These are phyloP conservation scores for Danio kyathit DNA, from an alignment of 2,797 vertebrate species.

Conservation along the genomic window DNA sequence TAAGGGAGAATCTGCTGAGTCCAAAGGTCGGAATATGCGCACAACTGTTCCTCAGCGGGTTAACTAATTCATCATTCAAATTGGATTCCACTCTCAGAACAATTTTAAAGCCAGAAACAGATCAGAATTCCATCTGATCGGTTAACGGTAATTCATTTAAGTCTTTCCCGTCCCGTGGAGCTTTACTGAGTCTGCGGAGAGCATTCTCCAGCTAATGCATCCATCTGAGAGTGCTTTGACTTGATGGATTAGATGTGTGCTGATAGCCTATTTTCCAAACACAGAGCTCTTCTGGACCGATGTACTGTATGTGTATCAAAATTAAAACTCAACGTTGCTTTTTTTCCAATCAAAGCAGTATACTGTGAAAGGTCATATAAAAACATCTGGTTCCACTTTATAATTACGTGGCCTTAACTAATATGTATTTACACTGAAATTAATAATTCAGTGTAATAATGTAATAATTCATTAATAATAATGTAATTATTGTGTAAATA, in stretches of 20 bases:
- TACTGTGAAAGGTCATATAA: background rate
- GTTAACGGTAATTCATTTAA: constrained; percentile 56
- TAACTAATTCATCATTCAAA: constrained; percentile 49
- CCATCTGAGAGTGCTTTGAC: constrained; percentile 54
- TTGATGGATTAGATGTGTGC: constrained; percentile 46
- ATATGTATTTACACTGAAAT: too few species aligned
- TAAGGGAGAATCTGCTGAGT: constrained; percentile 20
- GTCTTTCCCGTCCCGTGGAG: constrained; percentile 39
- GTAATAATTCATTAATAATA: too few species aligned
- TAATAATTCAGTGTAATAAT: too few species aligned
- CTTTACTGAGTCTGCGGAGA: constrained; percentile 32
- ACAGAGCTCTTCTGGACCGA: background rate
- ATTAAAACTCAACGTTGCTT: background rate
- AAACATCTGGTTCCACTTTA: too few species aligned
- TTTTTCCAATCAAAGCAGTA: background rate
- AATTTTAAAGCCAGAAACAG: constrained; percentile 55
- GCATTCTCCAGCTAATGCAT: constrained; percentile 50
- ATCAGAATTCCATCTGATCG: constrained; percentile 60
- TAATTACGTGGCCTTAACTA: too few species aligned
- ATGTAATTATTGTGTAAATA: too few species aligned
- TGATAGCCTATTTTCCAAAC: constrained; percentile 46
- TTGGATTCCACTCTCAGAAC: constrained; percentile 57
- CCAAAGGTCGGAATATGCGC: background rate
- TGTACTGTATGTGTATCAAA: background rate
- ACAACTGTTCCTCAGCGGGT: constrained; percentile 2